Conservation (phyloP, 2,888 invertebrate genomes). For the Xiphydria camelus region DNA sequence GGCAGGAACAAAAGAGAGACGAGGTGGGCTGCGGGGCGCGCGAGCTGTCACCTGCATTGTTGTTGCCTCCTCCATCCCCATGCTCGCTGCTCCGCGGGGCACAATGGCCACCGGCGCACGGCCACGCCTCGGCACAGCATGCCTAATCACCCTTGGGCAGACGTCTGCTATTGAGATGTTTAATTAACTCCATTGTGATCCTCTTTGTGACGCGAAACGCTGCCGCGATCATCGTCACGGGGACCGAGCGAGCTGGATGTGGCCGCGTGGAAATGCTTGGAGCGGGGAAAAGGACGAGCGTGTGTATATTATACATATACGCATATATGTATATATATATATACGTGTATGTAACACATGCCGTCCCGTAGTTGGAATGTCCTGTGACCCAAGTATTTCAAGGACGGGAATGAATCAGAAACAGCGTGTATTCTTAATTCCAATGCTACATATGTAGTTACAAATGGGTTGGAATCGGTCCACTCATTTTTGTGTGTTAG, state of each 20-base stretch:
- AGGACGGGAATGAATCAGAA: too few relatives aligned
- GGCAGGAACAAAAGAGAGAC: constrained; percentile 44
- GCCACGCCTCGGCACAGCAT: constrained; percentile 45
- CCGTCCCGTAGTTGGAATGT: too few relatives aligned
- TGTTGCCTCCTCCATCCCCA: constrained; percentile 29
- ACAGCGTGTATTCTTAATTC: too few relatives aligned
- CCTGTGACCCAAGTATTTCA: too few relatives aligned
- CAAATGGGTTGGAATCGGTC: too few relatives aligned
- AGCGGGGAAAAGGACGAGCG: too few relatives aligned
- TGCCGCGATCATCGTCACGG: background rate
- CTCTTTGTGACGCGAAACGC: background rate
- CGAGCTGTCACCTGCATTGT: constrained; percentile 53
- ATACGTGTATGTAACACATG: too few relatives aligned
- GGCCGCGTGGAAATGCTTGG: too few relatives aligned
- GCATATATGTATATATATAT: too few relatives aligned
- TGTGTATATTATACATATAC: too few relatives aligned
- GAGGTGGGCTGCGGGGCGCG: constrained; percentile 33
- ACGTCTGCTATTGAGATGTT: constrained; percentile 55
- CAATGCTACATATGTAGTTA: too few relatives aligned
- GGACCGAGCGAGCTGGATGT: background rate
- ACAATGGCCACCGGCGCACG: constrained; percentile 48
- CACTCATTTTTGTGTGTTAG: too few relatives aligned
- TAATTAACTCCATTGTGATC: constrained; percentile 52
- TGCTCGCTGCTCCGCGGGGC: constrained; percentile 22
- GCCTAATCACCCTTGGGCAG: constrained; percentile 52